phyloP scores from a whole-genome alignment of 2,888 invertebrate species.

The Torymus tubicola region DNA sequence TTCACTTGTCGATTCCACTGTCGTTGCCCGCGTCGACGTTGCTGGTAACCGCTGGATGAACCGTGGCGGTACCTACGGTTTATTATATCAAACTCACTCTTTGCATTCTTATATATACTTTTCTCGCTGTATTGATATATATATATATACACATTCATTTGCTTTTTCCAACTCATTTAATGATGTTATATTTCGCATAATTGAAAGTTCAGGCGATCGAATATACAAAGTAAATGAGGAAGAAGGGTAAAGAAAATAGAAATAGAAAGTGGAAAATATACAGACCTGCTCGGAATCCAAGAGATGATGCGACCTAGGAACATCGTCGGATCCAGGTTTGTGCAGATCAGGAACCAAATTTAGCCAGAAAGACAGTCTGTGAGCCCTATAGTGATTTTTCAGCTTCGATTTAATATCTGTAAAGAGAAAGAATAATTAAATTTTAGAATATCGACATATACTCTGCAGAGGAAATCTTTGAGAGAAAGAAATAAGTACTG shows the following conservation, averaged over 20 bases:
- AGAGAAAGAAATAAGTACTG: neutral
- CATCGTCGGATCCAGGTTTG: slow-evolving; percentile 91
- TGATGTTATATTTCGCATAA: too few relatives aligned
- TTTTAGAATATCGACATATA: too few relatives aligned
- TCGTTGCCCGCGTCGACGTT: slow-evolving; percentile 70
- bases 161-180: too few relatives aligned
- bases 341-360: slow-evolving; percentile 95
- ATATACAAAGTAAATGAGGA: neutral
- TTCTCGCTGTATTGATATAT: too few relatives aligned
- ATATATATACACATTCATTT: too few relatives aligned
- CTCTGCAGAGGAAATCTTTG: too few relatives aligned
- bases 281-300: slow-evolving; percentile 83
- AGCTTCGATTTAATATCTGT: slow-evolving; percentile 92
- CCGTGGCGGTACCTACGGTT: slow-evolving; percentile 71
- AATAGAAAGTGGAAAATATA: neutral
- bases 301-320: slow-evolving; percentile 90
- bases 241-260: neutral
- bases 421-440: slow-evolving; percentile 60
- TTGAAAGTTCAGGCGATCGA: too few relatives aligned
- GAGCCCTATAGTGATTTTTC: slow-evolving; percentile 95
- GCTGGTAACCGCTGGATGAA: slow-evolving; percentile 73
- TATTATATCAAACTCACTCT: neutral
- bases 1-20: slow-evolving; percentile 68
- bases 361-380: slow-evolving; percentile 95
- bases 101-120: too few relatives aligned